Conservation (phyloP, 2,888 invertebrate species). For the Drosophila austrosaltans region DNA sequence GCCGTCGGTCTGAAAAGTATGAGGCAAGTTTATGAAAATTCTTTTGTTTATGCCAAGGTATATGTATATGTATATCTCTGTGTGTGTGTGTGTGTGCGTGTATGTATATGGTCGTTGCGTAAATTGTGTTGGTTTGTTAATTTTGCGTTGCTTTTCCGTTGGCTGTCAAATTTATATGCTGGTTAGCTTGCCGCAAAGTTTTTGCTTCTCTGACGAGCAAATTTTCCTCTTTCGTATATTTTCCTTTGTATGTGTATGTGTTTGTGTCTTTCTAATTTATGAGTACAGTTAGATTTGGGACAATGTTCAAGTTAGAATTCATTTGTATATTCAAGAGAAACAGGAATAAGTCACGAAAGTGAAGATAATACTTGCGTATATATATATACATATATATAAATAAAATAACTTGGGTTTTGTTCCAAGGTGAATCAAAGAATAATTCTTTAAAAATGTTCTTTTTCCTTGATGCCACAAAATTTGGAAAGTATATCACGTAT, state of each 20-base stretch:
- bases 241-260: constrained; percentile 12
- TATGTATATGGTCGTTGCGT: constrained; percentile 24
- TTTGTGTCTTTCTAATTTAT: constrained; percentile 66
- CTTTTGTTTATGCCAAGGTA: constrained; percentile 60
- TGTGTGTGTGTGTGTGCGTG: constrained; percentile 14
- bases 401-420: background rate
- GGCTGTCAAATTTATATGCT: constrained; percentile 72
- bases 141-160: constrained; percentile 51
- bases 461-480: background rate
- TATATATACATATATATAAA: background rate
- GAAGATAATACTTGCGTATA: background rate
- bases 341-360: background rate
- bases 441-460: background rate
- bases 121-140: constrained; percentile 73
- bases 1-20: constrained; percentile 52
- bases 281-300: constrained; percentile 55
- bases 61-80: constrained; percentile 14
- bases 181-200: constrained; percentile 63
- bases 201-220: constrained; percentile 46
- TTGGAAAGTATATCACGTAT: background rate
- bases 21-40: constrained; percentile 76
- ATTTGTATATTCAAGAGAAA: constrained; percentile 6
- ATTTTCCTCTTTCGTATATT: constrained; percentile 42
- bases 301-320: constrained; percentile 24
- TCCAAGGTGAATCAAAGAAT: background rate